A percentile compares a stretch with the other conserved stretches of the same genome.
phyloP scores from a whole-genome alignment of 1,140 invertebrate genomes.

The Colletes latitarsis region DNA sequence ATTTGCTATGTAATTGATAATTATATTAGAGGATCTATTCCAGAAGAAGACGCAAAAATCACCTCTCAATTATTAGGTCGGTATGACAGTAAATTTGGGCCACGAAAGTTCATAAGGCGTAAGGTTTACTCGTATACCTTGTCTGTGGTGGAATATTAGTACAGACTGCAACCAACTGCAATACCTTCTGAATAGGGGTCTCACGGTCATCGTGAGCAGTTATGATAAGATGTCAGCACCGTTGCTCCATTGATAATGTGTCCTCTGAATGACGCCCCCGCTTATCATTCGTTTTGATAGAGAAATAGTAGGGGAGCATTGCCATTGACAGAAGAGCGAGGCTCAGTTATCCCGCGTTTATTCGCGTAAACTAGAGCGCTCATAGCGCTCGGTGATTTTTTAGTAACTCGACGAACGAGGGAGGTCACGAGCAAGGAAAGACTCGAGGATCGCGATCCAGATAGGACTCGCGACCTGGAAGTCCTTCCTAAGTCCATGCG shows the following conservation, averaged over 20 bases:
- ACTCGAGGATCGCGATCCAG: slow-evolving; percentile 64
- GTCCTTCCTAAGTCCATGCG: slow-evolving; percentile 71
- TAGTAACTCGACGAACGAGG: slow-evolving; percentile 33
- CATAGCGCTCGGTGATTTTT: slow-evolving; percentile 58
- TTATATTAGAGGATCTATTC: no score
- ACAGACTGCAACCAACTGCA: slow-evolving; percentile 37
- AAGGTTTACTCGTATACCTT: no score
- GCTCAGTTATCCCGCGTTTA: slow-evolving; percentile 78
- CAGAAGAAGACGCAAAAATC: no score
- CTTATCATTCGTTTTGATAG: slow-evolving; percentile 76
- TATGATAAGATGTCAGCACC: slow-evolving; percentile 71
- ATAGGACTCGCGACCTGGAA: slow-evolving; percentile 67
- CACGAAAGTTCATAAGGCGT: no score
- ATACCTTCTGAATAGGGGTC: slow-evolving; percentile 25
- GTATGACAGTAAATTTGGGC: no score
- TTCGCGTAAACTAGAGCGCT: slow-evolving; percentile 73
- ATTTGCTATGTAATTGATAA: no score
- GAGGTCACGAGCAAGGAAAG: slow-evolving; percentile 49
- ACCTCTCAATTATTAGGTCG: no score
- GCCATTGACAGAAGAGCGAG: slow-evolving; percentile 70
- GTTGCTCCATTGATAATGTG: slow-evolving; percentile 60
- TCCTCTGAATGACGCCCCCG: slow-evolving; percentile 72
- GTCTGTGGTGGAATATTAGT: slow-evolving; percentile 16
- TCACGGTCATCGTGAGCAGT: background rate
- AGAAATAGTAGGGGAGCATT: slow-evolving; percentile 70